Conservation (phyloP, 2,797 vertebrate species). For the Crypturellus tataupa region DNA sequence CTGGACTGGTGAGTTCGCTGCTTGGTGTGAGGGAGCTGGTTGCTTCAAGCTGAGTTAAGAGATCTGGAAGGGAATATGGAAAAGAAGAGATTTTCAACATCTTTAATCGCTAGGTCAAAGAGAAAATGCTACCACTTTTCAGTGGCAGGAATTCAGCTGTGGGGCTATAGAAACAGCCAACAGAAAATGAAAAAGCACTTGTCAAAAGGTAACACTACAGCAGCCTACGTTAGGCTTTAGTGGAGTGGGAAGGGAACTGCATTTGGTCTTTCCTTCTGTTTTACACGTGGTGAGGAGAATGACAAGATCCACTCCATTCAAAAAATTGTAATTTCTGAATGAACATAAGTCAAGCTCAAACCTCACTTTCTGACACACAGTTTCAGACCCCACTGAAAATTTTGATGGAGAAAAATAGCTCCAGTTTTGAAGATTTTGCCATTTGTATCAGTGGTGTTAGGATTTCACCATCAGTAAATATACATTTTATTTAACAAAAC, state of each 20-base stretch:
- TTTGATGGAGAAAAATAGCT: neutral
- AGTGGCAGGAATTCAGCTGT: neutral
- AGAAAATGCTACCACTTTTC: neutral
- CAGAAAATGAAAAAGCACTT: neutral
- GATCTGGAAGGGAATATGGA: constrained; percentile 83
- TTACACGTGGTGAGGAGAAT: neutral
- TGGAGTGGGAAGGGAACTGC: neutral
- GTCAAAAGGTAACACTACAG: neutral
- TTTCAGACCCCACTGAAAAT: neutral
- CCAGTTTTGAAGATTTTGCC: neutral
- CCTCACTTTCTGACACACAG: neutral
- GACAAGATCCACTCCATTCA: neutral
- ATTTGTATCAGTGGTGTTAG: fast-evolving
- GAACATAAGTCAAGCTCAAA: neutral
- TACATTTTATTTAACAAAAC: neutral
- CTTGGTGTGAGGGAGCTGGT: constrained; percentile 90
- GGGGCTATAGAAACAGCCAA: neutral
- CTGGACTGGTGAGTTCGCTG: constrained; percentile 89
- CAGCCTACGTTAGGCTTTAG: neutral
- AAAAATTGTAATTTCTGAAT: neutral
- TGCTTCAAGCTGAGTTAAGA: constrained; percentile 90
- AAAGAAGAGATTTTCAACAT: constrained; percentile 1
- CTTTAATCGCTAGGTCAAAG: neutral
- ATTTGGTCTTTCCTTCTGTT: neutral
- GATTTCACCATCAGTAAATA: neutral